A percentile compares a stretch with the other conserved stretches of the same genome.
phyloP scores from a whole-genome alignment of 2,888 invertebrate species.

The Agrotis puta region DNA sequence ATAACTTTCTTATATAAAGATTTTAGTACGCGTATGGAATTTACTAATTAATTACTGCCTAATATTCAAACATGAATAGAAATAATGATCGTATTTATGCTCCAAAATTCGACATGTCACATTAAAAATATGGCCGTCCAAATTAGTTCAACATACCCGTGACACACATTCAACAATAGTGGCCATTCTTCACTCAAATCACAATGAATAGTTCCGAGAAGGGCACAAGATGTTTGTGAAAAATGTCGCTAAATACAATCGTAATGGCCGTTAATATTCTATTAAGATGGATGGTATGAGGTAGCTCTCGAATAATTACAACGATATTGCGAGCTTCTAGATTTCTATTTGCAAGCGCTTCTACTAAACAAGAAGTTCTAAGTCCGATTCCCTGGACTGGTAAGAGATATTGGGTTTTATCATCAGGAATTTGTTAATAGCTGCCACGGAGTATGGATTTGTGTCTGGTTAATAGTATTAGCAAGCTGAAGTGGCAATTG shows the following conservation, averaged over 20 bases:
- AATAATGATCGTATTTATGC: not conserved
- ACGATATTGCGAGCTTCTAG: too few relatives aligned
- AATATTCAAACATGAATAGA: not conserved
- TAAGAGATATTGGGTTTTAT: too few relatives aligned
- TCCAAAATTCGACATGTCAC: not conserved
- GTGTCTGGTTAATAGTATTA: too few relatives aligned
- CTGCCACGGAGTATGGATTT: too few relatives aligned
- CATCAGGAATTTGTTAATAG: too few relatives aligned
- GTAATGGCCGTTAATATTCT: conserved; percentile 8
- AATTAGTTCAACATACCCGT: conserved; percentile 45
- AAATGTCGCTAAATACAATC: conserved; percentile 60
- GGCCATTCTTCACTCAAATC: conserved; percentile 65
- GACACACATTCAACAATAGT: conserved; percentile 54
- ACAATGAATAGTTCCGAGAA: conserved; percentile 63
- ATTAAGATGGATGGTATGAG: conserved; percentile 1
- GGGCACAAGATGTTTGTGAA: conserved; percentile 65
- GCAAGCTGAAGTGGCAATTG: too few relatives aligned
- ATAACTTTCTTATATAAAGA: not conserved
- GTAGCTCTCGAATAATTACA: too few relatives aligned
- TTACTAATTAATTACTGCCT: not conserved
- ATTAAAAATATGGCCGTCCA: conserved; percentile 23
- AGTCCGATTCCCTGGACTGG: too few relatives aligned
- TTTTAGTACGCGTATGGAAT: not conserved
- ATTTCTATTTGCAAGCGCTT: too few relatives aligned
- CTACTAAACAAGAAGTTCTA: too few relatives aligned